Evolutionary conservation across 92 coral and sea anemone species (phyloP).

Genomic region (Chrysogorgia sp.): DNA sequence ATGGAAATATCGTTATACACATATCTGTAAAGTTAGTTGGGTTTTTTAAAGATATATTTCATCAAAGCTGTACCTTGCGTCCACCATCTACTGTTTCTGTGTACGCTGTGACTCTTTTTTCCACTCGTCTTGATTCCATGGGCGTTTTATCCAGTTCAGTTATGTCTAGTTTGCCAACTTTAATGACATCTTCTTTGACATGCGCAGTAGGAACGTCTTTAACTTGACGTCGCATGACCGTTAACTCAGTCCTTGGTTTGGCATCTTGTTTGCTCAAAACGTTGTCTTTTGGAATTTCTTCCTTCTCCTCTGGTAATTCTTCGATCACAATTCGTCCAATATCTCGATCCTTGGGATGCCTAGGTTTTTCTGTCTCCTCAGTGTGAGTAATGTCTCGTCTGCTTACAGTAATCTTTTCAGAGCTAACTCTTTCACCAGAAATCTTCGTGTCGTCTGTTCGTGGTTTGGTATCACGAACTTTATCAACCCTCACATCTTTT

Average conservation of each 20-base stretch:
- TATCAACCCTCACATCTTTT: no score
- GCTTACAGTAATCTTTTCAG: background rate
- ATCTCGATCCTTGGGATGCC: background rate
- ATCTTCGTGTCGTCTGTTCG: background rate
- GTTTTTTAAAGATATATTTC: background rate
- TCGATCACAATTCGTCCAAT: conserved; percentile 8
- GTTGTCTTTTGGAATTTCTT: conserved; percentile 1
- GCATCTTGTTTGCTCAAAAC: background rate
- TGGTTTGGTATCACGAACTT: background rate
- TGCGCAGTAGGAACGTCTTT: background rate
- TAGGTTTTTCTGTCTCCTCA: background rate
- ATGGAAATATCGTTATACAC: background rate
- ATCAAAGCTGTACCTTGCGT: background rate
- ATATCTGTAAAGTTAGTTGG: background rate
- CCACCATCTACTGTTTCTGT: conserved; percentile 13
- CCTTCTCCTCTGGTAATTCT: background rate
- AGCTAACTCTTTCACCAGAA: background rate
- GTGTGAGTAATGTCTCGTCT: background rate
- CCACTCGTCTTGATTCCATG: background rate
- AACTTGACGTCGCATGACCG: background rate
- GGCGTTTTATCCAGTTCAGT: background rate
- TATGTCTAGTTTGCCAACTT: conserved; percentile 1
- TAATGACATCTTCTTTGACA: background rate
- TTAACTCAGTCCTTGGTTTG: background rate
- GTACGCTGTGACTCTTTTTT: conserved; percentile 2